Evolutionary conservation across 2,888 invertebrate species (phyloP).

Genomic region (Tetropium fuscum): DNA sequence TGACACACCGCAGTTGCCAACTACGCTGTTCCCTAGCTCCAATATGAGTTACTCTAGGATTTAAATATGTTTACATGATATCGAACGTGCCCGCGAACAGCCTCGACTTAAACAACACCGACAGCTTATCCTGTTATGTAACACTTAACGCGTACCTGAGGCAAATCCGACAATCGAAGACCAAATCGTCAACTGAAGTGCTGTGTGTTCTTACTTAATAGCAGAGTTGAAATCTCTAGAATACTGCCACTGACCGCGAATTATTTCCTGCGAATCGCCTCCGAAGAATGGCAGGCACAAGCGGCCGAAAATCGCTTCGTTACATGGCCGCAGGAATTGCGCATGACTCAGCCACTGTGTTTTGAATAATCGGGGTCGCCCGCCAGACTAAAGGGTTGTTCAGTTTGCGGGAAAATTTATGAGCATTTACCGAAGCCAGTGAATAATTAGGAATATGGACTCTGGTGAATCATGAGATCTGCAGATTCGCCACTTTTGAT

Average conservation of each 20-base stretch:
- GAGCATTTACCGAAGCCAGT: neutral
- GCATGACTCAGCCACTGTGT: constrained; percentile 36
- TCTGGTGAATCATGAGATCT: too few relatives aligned
- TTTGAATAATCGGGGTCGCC: constrained; percentile 33
- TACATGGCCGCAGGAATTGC: constrained; percentile 34
- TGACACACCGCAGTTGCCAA: constrained; percentile 8
- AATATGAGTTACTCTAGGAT: neutral
- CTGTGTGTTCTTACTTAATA: neutral
- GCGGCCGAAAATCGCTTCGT: constrained; percentile 33
- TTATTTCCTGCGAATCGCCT: constrained; percentile 3
- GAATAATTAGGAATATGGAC: neutral
- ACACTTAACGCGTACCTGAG: neutral
- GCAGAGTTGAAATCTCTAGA: constrained; percentile 20
- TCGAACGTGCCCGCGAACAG: constrained; percentile 9
- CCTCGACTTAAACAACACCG: too few relatives aligned
- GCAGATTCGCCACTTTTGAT: too few relatives aligned
- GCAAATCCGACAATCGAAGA: constrained; percentile 8
- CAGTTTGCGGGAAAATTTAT: constrained; percentile 11
- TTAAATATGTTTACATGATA: constrained; percentile 8
- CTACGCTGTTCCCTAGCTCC: constrained; percentile 12
- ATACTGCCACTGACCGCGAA: constrained; percentile 6
- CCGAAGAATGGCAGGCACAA: neutral
- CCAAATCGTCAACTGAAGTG: constrained; percentile 5
- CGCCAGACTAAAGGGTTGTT: constrained; percentile 9
- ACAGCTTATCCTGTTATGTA: constrained; percentile 9